Percentiles rank a stretch among this genome's conserved stretches.
Evolutionary conservation across 2,113 vertebrate genomes (phyloP).

Genomic region (Puffinus mauretanicus): DNA sequence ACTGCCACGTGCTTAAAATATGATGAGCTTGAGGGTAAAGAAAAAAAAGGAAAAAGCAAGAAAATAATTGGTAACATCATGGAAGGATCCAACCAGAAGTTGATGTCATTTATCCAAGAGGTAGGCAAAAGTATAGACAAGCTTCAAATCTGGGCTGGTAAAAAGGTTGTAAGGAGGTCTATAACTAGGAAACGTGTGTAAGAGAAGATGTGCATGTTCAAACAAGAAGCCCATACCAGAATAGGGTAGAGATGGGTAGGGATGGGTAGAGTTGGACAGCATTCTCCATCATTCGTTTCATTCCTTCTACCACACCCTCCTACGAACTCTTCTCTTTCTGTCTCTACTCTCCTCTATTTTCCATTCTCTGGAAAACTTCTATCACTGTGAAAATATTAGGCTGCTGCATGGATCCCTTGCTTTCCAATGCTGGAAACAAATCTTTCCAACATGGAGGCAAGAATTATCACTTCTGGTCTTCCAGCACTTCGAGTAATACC

Average conservation of each 20-base stretch:
- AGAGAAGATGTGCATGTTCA: not conserved
- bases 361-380: not conserved
- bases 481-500: not conserved
- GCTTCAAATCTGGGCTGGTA: not conserved
- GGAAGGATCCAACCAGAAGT: not conserved
- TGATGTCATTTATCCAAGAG: not conserved
- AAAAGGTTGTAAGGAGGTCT: not conserved
- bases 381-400: not conserved
- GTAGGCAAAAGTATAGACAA: not conserved
- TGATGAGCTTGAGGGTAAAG: not conserved
- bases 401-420: not conserved
- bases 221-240: not conserved
- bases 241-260: not conserved
- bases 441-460: not conserved
- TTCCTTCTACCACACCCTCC: not conserved
- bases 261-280: not conserved
- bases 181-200: not conserved
- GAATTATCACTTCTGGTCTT: not conserved
- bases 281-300: not conserved
- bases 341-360: not conserved
- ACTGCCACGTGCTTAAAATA: not conserved
- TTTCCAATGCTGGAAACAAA: not conserved
- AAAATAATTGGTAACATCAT: not conserved
- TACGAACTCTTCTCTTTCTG: not conserved
- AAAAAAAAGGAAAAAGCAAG: not conserved